Percentiles rank a stretch among this genome's conserved stretches.
Evolutionary conservation across 2,888 invertebrate species (phyloP).

Genomic region (Diarsia mendica): DNA sequence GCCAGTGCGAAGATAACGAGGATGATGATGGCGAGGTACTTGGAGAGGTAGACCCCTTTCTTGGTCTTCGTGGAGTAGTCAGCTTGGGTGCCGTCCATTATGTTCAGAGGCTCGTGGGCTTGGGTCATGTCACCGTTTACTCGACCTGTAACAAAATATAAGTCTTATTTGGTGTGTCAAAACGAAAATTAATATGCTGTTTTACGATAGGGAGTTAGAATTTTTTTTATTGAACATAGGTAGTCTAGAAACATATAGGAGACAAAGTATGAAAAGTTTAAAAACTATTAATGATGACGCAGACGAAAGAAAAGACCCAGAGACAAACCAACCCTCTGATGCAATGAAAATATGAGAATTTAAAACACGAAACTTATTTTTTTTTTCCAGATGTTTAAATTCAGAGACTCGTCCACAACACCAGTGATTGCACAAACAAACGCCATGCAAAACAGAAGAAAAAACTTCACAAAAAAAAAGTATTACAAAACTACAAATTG

Average conservation of each 20-base stretch:
- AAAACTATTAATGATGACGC: not conserved
- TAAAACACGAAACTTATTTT: not conserved
- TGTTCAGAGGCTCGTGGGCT: constrained; percentile 86
- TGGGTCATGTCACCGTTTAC: constrained; percentile 87
- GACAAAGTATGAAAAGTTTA: too few species aligned
- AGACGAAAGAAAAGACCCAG: not conserved
- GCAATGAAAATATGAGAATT: not conserved
- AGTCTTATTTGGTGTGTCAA: not conserved
- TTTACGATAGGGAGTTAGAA: too few species aligned
- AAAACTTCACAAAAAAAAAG: constrained; percentile 12
- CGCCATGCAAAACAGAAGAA: not conserved
- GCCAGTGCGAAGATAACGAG: constrained; percentile 91
- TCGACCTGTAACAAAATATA: constrained; percentile 79
- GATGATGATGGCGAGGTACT: constrained; percentile 91
- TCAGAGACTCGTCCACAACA: not conserved
- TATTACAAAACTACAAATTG: constrained; percentile 41
- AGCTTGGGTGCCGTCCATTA: constrained; percentile 91
- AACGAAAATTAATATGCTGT: too few species aligned
- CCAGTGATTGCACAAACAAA: constrained; percentile 7
- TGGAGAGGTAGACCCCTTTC: constrained; percentile 92
- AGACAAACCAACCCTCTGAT: not conserved
- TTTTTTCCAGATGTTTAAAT: not conserved
- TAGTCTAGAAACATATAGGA: too few species aligned
- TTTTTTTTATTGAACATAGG: too few species aligned
- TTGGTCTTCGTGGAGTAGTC: constrained; percentile 92